Base-by-base conservation (phyloP, 2,113 vertebrate species). In the Phyllopteryx taeniolatus region DNA sequence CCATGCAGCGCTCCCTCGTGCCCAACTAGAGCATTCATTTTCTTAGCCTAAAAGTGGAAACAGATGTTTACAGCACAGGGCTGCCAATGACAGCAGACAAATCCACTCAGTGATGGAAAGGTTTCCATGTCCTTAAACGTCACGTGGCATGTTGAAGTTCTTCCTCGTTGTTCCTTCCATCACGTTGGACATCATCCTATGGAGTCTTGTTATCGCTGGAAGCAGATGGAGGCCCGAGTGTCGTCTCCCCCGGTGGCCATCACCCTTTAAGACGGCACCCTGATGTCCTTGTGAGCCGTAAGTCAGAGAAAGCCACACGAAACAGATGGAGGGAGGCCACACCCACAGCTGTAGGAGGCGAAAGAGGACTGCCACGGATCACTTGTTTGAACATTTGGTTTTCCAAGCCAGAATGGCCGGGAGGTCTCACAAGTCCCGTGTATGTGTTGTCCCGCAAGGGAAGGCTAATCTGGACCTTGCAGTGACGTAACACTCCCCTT, bases 261-360 rank as follows among this genome's bases (percentile, higher is more conserved):
- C 68, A 56, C 51, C 3, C 46, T 66, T 22, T 70, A 65, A 68
- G 67, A 78, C 83, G 64, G 78, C 85, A 72, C 72, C 77, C 70
- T 72, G 72, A 65, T 76, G 73, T 70, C 80, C 83, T 33, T 12
- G 73, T 74, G 79, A 84, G 68, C 46, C 6, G 42, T 60, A 61
- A 47, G 54, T 73, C 43, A 15, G 70, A 66, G 66, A 57, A 71
- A 78, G 81, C 70, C 81, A 72, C 68, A 67, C 77, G 65, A 49
- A 73, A 46, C 84, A 81, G 85, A 81, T 75, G 80, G 79, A 77
- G 54, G n/a, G 49, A 47, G 66, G 51, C 86, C 89, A 90, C 90
- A 87, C 90, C 90, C 82, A 82, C 9, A 83, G 83, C 69, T 57
- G 72, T 22, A 74, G 71, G 77, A 89, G 77, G 63, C 83, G 75